Conservation (phyloP, 2,797 vertebrate species). For the Myotis pilosus region DNA sequence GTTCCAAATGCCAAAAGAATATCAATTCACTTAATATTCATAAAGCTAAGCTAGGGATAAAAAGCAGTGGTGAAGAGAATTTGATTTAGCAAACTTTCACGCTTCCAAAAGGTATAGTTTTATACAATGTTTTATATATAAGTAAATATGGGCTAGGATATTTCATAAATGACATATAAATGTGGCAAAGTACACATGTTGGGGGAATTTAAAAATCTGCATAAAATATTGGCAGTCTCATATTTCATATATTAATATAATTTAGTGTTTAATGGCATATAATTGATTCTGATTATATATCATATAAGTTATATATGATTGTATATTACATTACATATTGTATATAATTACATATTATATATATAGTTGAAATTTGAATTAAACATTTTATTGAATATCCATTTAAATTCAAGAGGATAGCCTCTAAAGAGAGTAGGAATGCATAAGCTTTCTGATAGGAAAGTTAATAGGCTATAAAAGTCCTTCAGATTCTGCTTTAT, state of each 20-base stretch:
- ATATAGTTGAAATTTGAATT: not conserved
- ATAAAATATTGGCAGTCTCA: not conserved
- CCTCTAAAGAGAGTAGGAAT: not conserved
- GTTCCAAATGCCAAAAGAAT: not conserved
- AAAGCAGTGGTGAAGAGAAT: not conserved
- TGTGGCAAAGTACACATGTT: not conserved
- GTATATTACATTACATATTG: not conserved
- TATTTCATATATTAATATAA: constrained; percentile 18
- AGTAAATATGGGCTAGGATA: not conserved
- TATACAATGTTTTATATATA: not conserved
- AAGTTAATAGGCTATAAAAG: constrained; percentile 63
- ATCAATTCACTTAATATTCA: not conserved
- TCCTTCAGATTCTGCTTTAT: constrained; percentile 32
- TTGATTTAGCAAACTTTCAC: constrained; percentile 14
- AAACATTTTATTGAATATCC: not conserved
- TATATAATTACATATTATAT: not conserved
- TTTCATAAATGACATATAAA: not conserved
- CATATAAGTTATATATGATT: not conserved
- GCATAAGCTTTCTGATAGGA: not conserved
- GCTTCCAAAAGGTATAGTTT: not conserved
- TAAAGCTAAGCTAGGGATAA: not conserved
- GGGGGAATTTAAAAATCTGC: not conserved
- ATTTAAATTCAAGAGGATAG: not conserved
- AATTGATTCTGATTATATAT: constrained; percentile 22
- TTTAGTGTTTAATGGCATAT: not conserved